Conservation (phyloP, 2,113 vertebrate genomes). For the Salvelinus alpinus region DNA sequence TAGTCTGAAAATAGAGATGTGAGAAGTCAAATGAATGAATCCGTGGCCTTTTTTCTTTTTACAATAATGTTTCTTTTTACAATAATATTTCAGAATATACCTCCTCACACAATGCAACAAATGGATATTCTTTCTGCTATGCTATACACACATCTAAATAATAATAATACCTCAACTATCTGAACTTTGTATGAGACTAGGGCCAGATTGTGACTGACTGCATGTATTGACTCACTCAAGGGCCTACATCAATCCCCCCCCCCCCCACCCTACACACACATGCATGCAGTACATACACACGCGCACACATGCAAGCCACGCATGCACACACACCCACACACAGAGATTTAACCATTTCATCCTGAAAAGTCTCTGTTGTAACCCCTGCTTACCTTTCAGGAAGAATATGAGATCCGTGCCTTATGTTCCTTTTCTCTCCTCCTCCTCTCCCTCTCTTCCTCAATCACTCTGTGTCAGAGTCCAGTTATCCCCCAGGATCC, state of each 20-base stretch:
- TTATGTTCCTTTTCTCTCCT: neutral
- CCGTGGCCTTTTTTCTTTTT: neutral
- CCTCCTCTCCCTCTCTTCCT: neutral
- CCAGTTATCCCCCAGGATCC: constrained; percentile 23
- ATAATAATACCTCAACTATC: neutral
- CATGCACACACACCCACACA: neutral
- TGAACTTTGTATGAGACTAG: neutral
- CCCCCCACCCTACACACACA: neutral
- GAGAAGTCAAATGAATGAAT: neutral
- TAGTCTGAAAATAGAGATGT: neutral
- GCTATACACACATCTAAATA: neutral
- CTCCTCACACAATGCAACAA: neutral
- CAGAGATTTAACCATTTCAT: neutral
- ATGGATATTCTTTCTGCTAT: neutral
- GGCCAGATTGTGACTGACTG: constrained; percentile 3
- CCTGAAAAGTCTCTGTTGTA: neutral
- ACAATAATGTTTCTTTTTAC: no score
- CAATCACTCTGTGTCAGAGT: neutral
- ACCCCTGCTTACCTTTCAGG: neutral
- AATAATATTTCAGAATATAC: neutral
- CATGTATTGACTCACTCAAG: constrained; percentile 15
- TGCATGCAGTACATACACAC: constrained; percentile 1
- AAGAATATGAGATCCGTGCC: neutral
- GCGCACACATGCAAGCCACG: neutral
- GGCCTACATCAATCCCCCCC: constrained; percentile 5